phyloP scores from a whole-genome alignment of 1,140 invertebrate genomes.

The Bombyx mandarina region DNA sequence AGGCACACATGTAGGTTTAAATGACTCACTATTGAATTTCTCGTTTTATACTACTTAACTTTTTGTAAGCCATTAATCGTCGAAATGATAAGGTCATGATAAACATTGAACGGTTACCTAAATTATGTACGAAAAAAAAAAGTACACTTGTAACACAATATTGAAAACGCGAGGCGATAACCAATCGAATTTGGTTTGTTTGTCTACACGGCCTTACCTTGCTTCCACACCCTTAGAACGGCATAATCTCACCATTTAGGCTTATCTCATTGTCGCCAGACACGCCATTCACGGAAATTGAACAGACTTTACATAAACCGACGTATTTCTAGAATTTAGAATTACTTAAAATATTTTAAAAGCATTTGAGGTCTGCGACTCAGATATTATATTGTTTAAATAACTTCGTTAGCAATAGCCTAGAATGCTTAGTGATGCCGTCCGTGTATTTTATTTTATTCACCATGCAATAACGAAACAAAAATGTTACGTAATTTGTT shows the following conservation, averaged over 20 bases:
- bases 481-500: slow-evolving; percentile 2
- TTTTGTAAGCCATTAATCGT: too few relatives aligned
- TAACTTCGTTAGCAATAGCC: slow-evolving; percentile 6
- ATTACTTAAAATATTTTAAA: slow-evolving; percentile 19
- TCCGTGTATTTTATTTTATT: not conserved
- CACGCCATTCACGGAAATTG: slow-evolving; percentile 21
- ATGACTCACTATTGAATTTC: too few relatives aligned
- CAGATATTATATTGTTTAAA: slow-evolving; percentile 12
- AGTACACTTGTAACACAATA: too few relatives aligned
- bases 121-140: too few relatives aligned
- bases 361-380: slow-evolving; percentile 14
- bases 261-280: slow-evolving; percentile 25
- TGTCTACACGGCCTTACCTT: slow-evolving; percentile 4
- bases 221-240: slow-evolving; percentile 15
- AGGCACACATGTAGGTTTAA: too few relatives aligned
- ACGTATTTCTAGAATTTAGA: slow-evolving; percentile 26
- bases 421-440: slow-evolving; percentile 2
- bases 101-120: too few relatives aligned
- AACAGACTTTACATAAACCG: slow-evolving; percentile 27
- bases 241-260: slow-evolving; percentile 14
- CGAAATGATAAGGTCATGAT: too few relatives aligned
- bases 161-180: too few relatives aligned
- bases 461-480: slow-evolving; percentile 1
- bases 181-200: too few relatives aligned
- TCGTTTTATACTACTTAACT: too few relatives aligned